Evolutionary conservation across 1,140 invertebrate genomes (phyloP), one percentile per base, ranked within the genome.

Genomic region (Epicauta chinensis): DNA sequence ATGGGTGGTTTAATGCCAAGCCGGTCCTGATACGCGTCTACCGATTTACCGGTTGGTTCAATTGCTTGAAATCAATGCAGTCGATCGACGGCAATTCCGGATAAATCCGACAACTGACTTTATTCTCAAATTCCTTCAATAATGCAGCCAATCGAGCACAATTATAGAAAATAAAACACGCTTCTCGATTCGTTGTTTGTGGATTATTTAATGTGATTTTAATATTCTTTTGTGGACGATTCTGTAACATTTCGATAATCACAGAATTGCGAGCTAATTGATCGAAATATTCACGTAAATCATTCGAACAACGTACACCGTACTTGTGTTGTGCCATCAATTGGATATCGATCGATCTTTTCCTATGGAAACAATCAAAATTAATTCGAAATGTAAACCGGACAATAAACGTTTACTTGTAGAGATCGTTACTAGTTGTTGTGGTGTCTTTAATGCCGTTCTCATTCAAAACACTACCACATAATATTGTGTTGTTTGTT

Each of bases 121-220:
- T 76, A 1, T 73, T 62, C 34, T 77, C 66, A 65, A 80, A 86
- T 49, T 77, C 78, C 45, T 75, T 70, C 34, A 84, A 69, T 48
- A 88, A 75, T 1, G 78, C 76, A 53, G 78, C 71, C 53, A 87
- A 63, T 47, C 85, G 76, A 0, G 81, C 82, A 63, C 76, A 78
- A 60, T 87, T 87, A 62, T 87, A 87, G n/a, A 87, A 72, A 31
- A 86, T 74, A 69, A 86, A 87, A 30, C 77, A 68, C n/a, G 81
- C 77, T 40, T 80, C 82, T 84, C 63, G 45, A 70, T 71, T 16
- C 15, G n/a, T n/a, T 16, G 9, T 15, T 32, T 34, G 65, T 34
- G 60, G 12, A 16, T 70, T 69, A 52, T 64, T 69, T 46, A 68
- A 59, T 29, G 58, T 56, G 14, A 61, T 51, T 58, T 57, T 67